Conservation (phyloP, 1,140 invertebrate genomes). For the Riptortus pedestris region DNA sequence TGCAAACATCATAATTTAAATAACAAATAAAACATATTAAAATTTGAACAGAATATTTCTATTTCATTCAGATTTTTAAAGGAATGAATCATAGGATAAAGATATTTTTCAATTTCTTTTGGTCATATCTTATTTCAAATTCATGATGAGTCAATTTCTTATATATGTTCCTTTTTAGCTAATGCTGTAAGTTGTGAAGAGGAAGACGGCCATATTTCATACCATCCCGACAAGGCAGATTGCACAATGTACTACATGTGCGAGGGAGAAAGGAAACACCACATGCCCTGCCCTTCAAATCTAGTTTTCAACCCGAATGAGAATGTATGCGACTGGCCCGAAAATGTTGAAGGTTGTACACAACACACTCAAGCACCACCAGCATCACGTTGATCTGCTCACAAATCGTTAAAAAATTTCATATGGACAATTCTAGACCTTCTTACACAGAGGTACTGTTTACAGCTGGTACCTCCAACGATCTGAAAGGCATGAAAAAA, state of each 20-base stretch:
- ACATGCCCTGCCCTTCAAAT: slow-evolving; percentile 93
- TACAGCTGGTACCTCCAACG: neutral
- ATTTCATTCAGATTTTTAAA: too few species aligned
- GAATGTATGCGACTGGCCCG: slow-evolving; percentile 92
- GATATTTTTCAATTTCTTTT: too few species aligned
- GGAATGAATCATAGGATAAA: too few species aligned
- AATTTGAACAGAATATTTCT: too few species aligned
- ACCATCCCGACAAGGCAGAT: slow-evolving; percentile 79
- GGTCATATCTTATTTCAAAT: too few species aligned
- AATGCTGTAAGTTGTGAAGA: slow-evolving; percentile 82
- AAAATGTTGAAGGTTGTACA: slow-evolving; percentile 81
- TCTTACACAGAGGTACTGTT: slow-evolving; percentile 1
- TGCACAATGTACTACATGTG: slow-evolving; percentile 94
- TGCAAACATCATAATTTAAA: too few species aligned
- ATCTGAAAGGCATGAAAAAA: neutral
- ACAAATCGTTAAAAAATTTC: too few species aligned
- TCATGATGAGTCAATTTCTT: too few species aligned
- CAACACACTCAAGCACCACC: slow-evolving; percentile 70
- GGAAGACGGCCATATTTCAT: slow-evolving; percentile 86
- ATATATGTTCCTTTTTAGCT: too few species aligned
- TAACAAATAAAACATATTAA: too few species aligned
- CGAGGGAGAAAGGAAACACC: slow-evolving; percentile 86
- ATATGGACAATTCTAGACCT: neutral
- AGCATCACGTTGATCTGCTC: neutral
- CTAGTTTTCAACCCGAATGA: slow-evolving; percentile 87